These are phyloP conservation scores for Amphiura filiformis DNA, from an alignment of 35 echinoderm and acorn worm genomes.

Conservation along the genomic window DNA sequence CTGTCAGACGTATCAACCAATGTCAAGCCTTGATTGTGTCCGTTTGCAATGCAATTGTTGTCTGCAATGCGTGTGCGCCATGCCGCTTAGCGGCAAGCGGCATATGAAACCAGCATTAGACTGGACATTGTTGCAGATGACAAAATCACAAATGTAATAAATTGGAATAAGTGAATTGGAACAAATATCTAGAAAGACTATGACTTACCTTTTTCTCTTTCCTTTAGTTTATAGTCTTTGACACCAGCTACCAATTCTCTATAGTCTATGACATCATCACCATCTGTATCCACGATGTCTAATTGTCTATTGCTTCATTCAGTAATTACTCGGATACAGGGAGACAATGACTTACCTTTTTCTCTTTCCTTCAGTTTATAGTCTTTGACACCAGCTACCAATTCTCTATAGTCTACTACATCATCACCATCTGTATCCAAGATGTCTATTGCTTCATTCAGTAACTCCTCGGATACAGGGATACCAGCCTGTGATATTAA, in stretches of 20 bases:
- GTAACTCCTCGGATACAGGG: slow-evolving; percentile 57
- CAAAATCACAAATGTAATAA: too few relatives aligned
- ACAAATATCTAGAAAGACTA: too few relatives aligned
- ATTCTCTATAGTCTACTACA: slow-evolving; percentile 85
- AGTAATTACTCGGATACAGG: slow-evolving; percentile 66
- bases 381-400: slow-evolving; percentile 68
- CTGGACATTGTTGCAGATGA: too few relatives aligned
- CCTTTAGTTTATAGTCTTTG: slow-evolving; percentile 46
- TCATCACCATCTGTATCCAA: slow-evolving; percentile 75
- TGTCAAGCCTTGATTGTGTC: too few relatives aligned
- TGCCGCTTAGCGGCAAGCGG: too few relatives aligned
- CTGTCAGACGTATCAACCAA: too few relatives aligned
- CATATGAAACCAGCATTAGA: too few relatives aligned
- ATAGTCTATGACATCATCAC: slow-evolving; percentile 78
- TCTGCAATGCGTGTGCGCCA: too few relatives aligned
- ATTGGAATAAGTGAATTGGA: too few relatives aligned
- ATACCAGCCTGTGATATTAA: slow-evolving; percentile 65
- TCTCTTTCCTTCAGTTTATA: slow-evolving; percentile 45
- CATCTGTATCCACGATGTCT: slow-evolving; percentile 73
- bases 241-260: slow-evolving; percentile 81
- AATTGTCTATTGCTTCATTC: slow-evolving; percentile 76
- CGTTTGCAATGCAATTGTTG: too few relatives aligned
- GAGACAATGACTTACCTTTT: slow-evolving; percentile 22
- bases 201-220: slow-evolving; percentile 46
- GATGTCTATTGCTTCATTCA: slow-evolving; percentile 77